A percentile compares a stretch with the other conserved stretches of the same genome.
phyloP scores from a whole-genome alignment of 2,113 vertebrate genomes.

The Zapus hudsonius region DNA sequence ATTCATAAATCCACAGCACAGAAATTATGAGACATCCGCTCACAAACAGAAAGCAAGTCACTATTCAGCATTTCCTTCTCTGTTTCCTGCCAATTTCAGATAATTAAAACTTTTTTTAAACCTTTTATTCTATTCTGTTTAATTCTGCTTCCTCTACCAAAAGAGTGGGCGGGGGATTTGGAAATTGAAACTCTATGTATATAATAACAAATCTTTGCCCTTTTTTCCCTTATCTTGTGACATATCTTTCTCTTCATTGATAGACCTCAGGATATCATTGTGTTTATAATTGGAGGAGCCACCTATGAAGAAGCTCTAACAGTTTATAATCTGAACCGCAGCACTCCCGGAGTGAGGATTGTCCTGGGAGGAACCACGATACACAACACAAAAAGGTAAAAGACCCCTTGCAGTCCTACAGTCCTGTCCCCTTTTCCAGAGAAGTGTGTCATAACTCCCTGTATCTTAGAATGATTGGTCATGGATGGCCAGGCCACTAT shows the following conservation, averaged over 20 bases:
- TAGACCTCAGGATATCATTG: conserved; percentile 96
- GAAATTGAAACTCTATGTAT: conserved; percentile 57
- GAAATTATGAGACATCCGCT: conserved; percentile 79
- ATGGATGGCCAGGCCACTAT: neutral
- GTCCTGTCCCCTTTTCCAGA: neutral
- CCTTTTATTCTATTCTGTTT: conserved; percentile 74
- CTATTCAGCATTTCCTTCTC: conserved; percentile 79
- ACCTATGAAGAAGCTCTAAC: conserved; percentile 95
- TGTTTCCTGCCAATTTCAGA: conserved; percentile 82
- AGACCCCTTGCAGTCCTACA: neutral
- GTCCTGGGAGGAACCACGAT: conserved; percentile 94
- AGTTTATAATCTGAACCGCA: conserved; percentile 95
- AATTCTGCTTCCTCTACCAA: conserved; percentile 70
- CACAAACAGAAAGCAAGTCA: conserved; percentile 78
- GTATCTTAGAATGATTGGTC: neutral
- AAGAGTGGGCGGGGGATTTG: conserved; percentile 23
- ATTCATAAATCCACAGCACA: conserved; percentile 77
- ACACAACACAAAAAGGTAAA: conserved; percentile 95
- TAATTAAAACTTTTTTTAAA: conserved; percentile 80
- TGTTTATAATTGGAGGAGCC: conserved; percentile 95
- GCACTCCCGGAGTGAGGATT: conserved; percentile 92
- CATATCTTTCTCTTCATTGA: neutral
- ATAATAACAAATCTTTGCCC: conserved; percentile 22
- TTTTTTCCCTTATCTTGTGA: neutral
- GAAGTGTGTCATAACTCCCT: neutral